These are phyloP conservation scores for Psittacula echo DNA, from an alignment of 2,797 vertebrate genomes.

Conservation along the genomic window DNA sequence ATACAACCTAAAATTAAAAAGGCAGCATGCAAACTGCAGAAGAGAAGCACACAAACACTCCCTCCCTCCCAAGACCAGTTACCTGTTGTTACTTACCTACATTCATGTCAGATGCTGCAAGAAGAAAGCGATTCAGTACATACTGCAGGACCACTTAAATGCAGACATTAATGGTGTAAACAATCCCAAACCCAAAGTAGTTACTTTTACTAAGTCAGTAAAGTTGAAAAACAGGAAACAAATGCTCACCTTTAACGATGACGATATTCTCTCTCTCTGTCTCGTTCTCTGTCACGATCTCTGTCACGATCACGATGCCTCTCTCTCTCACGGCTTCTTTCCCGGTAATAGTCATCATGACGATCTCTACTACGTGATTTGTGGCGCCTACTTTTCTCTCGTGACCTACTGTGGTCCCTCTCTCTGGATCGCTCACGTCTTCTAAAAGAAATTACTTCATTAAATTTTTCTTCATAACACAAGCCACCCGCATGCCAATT, in stretches of 20 bases:
- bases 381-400: slow-evolving; percentile 96
- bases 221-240: background rate
- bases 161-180: slow-evolving; percentile 57
- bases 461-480: slow-evolving; percentile 66
- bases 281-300: slow-evolving; percentile 92
- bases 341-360: slow-evolving; percentile 97
- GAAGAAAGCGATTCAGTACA: slow-evolving; percentile 67
- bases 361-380: slow-evolving; percentile 98
- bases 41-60: background rate
- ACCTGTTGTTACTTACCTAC: slow-evolving; percentile 75
- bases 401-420: slow-evolving; percentile 97
- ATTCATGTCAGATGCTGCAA: slow-evolving; percentile 57
- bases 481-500: background rate
- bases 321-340: slow-evolving; percentile 95
- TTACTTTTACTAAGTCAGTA: slow-evolving; percentile 26
- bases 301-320: slow-evolving; percentile 94
- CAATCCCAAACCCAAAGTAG: slow-evolving; percentile 36
- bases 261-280: slow-evolving; percentile 94
- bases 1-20: background rate
- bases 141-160: slow-evolving; percentile 54
- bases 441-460: slow-evolving; percentile 86
- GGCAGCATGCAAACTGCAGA: background rate
- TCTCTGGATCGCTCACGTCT: slow-evolving; percentile 98
- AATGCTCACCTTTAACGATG: slow-evolving; percentile 92
- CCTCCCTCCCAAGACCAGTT: slow-evolving; percentile 6